phyloP scores from a whole-genome alignment of 1,140 invertebrate species.

The Pogonomyrmex californicus region DNA sequence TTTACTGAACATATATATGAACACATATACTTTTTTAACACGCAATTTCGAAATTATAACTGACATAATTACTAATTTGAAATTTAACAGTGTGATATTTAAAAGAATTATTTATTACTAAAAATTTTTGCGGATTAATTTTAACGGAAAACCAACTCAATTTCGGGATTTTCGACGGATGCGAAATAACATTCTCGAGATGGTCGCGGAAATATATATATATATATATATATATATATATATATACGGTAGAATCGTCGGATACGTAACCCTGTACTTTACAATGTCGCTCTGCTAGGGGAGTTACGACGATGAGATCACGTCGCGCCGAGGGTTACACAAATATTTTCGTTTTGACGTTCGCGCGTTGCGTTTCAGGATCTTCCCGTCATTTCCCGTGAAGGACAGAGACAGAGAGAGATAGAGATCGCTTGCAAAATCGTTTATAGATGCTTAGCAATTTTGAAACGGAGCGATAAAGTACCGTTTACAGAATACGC shows the following conservation, averaged over 20 bases:
- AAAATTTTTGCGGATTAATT: constrained; percentile 24
- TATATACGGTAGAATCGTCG: constrained; percentile 22
- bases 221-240: too few species aligned
- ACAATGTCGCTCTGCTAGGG: constrained; percentile 35
- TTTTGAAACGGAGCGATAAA: constrained; percentile 4
- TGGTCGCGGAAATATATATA: constrained; percentile 4
- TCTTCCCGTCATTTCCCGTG: background rate
- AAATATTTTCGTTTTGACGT: constrained; percentile 62
- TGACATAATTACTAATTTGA: background rate
- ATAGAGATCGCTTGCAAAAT: constrained; percentile 53
- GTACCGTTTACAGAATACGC: constrained; percentile 28
- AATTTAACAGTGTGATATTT: background rate
- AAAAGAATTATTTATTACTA: background rate
- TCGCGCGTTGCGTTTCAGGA: constrained; percentile 45
- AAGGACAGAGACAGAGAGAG: background rate
- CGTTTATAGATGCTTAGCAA: constrained; percentile 15
- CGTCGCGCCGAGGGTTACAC: constrained; percentile 46
- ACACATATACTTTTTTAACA: background rate
- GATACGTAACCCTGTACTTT: constrained; percentile 54
- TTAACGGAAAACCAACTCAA: constrained; percentile 30
- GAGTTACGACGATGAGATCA: constrained; percentile 57
- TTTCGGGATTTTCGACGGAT: constrained; percentile 40
- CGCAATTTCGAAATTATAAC: background rate
- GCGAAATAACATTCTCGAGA: constrained; percentile 58
- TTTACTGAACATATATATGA: background rate